Evolutionary conservation across 1,140 invertebrate genomes (phyloP).

Genomic region (Leptinotarsa texana): DNA sequence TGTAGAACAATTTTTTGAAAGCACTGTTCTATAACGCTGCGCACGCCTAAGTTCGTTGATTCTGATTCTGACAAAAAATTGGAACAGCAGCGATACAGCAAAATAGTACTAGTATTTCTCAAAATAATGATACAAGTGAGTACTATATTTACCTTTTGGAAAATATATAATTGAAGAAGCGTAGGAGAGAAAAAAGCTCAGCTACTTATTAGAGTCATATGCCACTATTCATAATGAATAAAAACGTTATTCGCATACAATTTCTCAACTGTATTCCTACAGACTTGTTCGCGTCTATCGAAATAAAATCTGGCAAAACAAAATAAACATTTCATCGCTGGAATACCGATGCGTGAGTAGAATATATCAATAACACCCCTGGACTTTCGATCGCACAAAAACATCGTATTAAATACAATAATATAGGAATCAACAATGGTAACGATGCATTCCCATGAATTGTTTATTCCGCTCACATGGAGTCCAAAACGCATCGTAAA

Average conservation of each 20-base stretch:
- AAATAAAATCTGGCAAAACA: conserved; percentile 5
- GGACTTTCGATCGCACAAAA: conserved; percentile 9
- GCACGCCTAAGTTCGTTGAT: too few relatives aligned
- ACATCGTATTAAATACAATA: conserved; percentile 26
- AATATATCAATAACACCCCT: conserved; percentile 26
- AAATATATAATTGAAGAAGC: too few relatives aligned
- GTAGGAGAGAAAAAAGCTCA: too few relatives aligned
- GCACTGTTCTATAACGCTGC: too few relatives aligned
- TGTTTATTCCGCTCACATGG: conserved; percentile 43
- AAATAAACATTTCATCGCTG: conserved; percentile 5
- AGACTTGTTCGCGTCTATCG: neutral
- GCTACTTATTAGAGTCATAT: neutral
- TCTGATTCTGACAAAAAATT: too few relatives aligned
- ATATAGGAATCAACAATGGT: conserved; percentile 44
- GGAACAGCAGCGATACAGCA: too few relatives aligned
- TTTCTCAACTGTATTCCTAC: neutral
- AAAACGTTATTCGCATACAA: neutral
- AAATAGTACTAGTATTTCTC: too few relatives aligned
- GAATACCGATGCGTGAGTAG: conserved; percentile 21
- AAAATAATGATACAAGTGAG: too few relatives aligned
- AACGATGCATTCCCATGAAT: conserved; percentile 45
- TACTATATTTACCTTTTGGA: too few relatives aligned
- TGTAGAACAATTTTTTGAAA: too few relatives aligned
- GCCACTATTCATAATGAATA: neutral
- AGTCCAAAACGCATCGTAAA: conserved; percentile 32